Conservation (phyloP, 2,888 invertebrate species). For the Drosophila conformis region DNA sequence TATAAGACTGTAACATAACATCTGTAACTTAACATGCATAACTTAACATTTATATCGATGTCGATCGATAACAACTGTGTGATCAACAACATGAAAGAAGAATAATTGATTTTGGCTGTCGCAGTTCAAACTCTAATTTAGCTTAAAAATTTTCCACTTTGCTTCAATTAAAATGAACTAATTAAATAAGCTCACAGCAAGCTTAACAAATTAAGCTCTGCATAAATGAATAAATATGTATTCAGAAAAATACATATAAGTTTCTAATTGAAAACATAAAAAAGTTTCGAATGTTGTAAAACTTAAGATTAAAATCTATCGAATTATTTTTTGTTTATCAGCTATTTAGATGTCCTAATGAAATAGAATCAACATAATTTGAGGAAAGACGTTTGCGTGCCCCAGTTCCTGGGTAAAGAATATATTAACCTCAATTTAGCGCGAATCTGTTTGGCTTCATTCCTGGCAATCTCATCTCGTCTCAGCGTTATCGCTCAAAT, state of each 20-base stretch:
- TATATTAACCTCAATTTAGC: constrained; percentile 44
- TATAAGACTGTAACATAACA: too few species aligned
- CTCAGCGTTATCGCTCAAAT: constrained; percentile 31
- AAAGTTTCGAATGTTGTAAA: too few species aligned
- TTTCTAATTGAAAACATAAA: not conserved
- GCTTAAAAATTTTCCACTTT: too few species aligned
- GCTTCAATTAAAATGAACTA: not conserved
- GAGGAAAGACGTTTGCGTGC: not conserved
- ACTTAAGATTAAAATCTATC: too few species aligned
- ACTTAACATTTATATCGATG: too few species aligned
- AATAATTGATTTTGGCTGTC: too few species aligned
- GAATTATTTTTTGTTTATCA: not conserved
- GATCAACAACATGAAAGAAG: too few species aligned
- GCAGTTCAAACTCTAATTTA: too few species aligned
- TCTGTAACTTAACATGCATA: too few species aligned
- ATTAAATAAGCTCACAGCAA: not conserved
- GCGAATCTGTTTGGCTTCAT: constrained; percentile 38
- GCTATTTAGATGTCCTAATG: not conserved
- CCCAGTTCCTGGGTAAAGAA: not conserved
- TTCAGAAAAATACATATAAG: not conserved
- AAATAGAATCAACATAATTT: not conserved
- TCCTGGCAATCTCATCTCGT: constrained; percentile 14
- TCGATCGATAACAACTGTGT: too few species aligned
- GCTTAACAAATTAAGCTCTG: not conserved
- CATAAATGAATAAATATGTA: not conserved